phyloP scores from a whole-genome alignment of 2,113 vertebrate species.

The Corythornis vintsioides region DNA sequence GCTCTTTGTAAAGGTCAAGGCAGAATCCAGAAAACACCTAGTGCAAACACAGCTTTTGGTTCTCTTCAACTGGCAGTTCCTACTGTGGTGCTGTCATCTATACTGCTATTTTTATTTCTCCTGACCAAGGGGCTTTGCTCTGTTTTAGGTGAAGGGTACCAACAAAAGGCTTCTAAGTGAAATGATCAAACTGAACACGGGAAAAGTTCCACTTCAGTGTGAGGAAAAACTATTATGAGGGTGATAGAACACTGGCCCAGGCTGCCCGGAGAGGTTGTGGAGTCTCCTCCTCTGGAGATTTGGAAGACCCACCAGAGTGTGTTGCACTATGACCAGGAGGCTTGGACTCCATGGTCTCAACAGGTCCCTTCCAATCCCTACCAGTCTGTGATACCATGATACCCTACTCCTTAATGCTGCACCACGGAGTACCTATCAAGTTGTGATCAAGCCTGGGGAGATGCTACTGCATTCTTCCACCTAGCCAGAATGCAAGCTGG shows the following conservation, averaged over 20 bases:
- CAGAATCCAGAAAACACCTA: background rate
- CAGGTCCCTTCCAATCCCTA: no score
- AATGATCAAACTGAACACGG: no score
- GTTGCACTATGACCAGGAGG: no score
- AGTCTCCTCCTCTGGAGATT: no score
- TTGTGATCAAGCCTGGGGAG: background rate
- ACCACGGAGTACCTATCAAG: background rate
- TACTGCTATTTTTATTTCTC: background rate
- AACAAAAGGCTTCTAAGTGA: background rate
- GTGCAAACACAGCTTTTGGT: background rate
- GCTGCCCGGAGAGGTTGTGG: no score
- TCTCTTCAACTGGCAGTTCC: background rate
- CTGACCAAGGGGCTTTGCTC: background rate
- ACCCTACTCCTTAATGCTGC: background rate
- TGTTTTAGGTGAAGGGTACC: background rate
- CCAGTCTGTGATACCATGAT: no score
- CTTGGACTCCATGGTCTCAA: no score
- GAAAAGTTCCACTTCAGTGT: no score
- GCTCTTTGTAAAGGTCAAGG: constrained; percentile 1
- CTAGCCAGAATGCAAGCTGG: background rate
- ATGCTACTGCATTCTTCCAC: background rate
- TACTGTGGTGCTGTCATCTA: background rate
- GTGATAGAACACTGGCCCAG: no score
- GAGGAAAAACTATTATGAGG: no score
- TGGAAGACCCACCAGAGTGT: no score